Percentiles rank a stretch among this genome's conserved stretches.
Conservation (phyloP, 2,888 invertebrate species). For the Agrochola lychnidis region DNA sequence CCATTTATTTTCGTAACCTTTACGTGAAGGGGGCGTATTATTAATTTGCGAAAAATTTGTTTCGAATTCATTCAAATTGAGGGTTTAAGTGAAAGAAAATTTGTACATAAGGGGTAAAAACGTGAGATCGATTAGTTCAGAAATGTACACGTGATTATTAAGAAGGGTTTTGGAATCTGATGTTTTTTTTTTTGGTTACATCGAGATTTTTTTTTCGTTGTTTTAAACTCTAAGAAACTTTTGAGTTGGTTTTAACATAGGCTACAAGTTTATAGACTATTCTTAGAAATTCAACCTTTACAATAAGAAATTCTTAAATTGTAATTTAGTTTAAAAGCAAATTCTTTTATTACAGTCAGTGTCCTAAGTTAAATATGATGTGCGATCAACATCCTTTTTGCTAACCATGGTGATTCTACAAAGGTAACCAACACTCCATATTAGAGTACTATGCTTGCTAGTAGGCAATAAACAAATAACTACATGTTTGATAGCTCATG, state of each 20-base stretch:
- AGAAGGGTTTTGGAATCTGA: background rate
- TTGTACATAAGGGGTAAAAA: background rate
- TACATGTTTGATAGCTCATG: background rate
- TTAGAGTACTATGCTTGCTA: background rate
- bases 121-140: background rate
- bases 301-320: background rate
- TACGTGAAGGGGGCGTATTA: constrained; percentile 1
- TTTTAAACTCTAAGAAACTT: background rate
- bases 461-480: background rate
- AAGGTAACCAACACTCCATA: background rate
- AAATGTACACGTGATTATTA: constrained; percentile 3
- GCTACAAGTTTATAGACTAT: background rate
- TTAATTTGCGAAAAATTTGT: background rate
- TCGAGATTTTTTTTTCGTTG: too few relatives aligned
- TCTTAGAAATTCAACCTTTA: background rate
- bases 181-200: too few relatives aligned
- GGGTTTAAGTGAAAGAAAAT: background rate
- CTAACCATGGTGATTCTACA: background rate
- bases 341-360: background rate
- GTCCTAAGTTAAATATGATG: background rate
- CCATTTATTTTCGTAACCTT: constrained; percentile 8
- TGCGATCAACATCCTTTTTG: background rate
- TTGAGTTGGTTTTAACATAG: background rate
- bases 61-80: background rate
- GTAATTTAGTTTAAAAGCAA: too few relatives aligned